A percentile compares a stretch with the other conserved stretches of the same genome.
phyloP scores from a whole-genome alignment of 2,888 invertebrate species.

The Cyclophora punctaria region DNA sequence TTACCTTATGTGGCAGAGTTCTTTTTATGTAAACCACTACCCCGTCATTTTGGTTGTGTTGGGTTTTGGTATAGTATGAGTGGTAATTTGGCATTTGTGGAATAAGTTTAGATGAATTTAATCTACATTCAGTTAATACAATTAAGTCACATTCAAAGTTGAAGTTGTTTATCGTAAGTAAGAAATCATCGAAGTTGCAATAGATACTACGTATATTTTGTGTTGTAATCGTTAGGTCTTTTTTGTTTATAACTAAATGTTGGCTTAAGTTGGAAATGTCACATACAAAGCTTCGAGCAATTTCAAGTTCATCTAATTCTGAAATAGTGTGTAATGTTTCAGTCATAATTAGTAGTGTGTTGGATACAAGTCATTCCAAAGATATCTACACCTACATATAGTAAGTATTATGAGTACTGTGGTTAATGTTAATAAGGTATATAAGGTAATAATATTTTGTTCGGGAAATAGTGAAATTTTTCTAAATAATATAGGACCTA shows the following conservation, averaged over 20 bases:
- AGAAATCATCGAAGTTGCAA: not conserved
- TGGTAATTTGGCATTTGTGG: not conserved
- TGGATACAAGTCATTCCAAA: too few relatives aligned
- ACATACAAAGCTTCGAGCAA: too few relatives aligned
- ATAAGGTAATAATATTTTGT: too few relatives aligned
- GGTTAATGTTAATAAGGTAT: too few relatives aligned
- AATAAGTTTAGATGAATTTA: not conserved
- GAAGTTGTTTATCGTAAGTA: not conserved
- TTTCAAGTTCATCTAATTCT: too few relatives aligned
- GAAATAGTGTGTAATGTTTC: too few relatives aligned
- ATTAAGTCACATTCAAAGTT: not conserved
- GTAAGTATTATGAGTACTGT: too few relatives aligned
- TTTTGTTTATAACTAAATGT: not conserved
- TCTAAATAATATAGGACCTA: too few relatives aligned
- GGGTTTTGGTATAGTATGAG: not conserved
- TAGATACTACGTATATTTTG: constrained; percentile 3
- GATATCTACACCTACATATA: too few relatives aligned
- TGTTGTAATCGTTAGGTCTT: constrained; percentile 9
- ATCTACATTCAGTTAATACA: not conserved
- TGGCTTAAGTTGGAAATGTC: too few relatives aligned
- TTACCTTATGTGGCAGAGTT: not conserved
- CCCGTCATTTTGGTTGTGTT: not conserved
- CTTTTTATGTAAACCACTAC: not conserved
- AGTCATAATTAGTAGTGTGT: too few relatives aligned
- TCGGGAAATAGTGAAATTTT: too few relatives aligned